Percentiles rank a stretch among this genome's conserved stretches.
Conservation (phyloP, 1,140 invertebrate species). For the Meteorus sp. region DNA sequence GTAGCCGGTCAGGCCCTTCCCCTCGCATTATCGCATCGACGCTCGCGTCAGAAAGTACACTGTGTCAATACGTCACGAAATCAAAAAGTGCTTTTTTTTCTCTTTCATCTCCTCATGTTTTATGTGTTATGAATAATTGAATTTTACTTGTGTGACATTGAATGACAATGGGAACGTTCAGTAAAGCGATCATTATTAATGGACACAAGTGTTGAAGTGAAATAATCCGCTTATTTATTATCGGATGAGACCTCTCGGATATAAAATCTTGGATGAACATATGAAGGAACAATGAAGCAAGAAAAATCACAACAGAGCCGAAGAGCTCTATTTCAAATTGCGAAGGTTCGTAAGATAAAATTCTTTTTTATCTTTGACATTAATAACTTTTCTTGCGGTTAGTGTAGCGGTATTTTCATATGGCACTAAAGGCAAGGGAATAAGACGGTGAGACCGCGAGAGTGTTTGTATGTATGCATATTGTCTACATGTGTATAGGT, state of each 20-base stretch:
- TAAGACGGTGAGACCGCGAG: too few relatives aligned
- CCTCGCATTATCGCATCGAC: slow-evolving; percentile 53
- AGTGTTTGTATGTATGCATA: too few relatives aligned
- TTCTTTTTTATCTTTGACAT: background rate
- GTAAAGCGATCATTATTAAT: background rate
- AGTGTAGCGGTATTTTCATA: background rate
- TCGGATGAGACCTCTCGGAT: background rate
- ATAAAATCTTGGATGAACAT: slow-evolving; percentile 13
- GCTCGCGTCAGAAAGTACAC: slow-evolving; percentile 43
- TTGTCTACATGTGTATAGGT: too few relatives aligned
- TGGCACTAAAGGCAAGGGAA: too few relatives aligned
- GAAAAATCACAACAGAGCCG: slow-evolving; percentile 44
- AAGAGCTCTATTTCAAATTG: slow-evolving; percentile 62
- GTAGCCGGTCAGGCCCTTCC: slow-evolving; percentile 42
- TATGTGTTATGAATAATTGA: too few relatives aligned
- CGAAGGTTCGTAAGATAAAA: slow-evolving; percentile 56
- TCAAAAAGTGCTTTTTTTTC: slow-evolving; percentile 21
- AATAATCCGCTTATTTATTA: background rate
- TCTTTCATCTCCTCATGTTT: too few relatives aligned
- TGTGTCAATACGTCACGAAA: slow-evolving; percentile 20
- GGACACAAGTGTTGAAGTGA: background rate
- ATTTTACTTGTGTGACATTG: too few relatives aligned
- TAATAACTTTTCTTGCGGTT: background rate
- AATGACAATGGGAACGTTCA: background rate
- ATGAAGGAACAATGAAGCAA: slow-evolving; percentile 52